A percentile compares a stretch with the other conserved stretches of the same genome.
Conservation (phyloP, 2,797 vertebrate genomes). For the Poecilia wingei region DNA sequence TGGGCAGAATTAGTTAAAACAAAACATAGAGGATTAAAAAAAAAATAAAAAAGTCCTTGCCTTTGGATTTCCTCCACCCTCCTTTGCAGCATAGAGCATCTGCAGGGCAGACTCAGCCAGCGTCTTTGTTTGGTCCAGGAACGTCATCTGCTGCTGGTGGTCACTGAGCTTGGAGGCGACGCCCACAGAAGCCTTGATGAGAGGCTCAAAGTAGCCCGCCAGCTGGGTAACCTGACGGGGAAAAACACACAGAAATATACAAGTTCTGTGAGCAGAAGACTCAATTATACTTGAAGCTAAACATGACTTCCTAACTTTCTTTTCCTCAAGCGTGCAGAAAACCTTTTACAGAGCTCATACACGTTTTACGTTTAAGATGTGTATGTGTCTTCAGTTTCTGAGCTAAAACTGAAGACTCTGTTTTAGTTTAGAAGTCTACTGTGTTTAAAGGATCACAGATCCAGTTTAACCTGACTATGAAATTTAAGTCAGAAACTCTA, state of each 20-base stretch:
- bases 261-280: neutral
- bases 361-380: neutral
- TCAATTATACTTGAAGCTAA: neutral
- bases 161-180: conserved; percentile 92
- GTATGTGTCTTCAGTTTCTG: neutral
- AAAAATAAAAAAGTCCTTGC: conserved; percentile 62
- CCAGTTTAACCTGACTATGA: neutral
- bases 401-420: too few species aligned
- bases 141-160: conserved; percentile 98
- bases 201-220: conserved; percentile 94
- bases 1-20: neutral
- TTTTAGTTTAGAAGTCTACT: neutral
- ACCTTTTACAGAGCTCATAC: neutral
- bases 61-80: conserved; percentile 98
- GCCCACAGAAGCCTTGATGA: conserved; percentile 91
- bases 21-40: neutral
- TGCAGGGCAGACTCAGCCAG: conserved; percentile 95
- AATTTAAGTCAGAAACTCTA: neutral
- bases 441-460: neutral
- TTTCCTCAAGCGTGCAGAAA: neutral
- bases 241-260: neutral
- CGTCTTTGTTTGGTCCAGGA: conserved; percentile 98
- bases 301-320: neutral
- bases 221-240: conserved; percentile 89
- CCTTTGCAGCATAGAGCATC: conserved; percentile 98